A percentile compares a stretch with the other conserved stretches of the same genome.
These are phyloP conservation scores for Gymnogyps californianus DNA, from an alignment of 2,113 vertebrate genomes.

Conservation along the genomic window DNA sequence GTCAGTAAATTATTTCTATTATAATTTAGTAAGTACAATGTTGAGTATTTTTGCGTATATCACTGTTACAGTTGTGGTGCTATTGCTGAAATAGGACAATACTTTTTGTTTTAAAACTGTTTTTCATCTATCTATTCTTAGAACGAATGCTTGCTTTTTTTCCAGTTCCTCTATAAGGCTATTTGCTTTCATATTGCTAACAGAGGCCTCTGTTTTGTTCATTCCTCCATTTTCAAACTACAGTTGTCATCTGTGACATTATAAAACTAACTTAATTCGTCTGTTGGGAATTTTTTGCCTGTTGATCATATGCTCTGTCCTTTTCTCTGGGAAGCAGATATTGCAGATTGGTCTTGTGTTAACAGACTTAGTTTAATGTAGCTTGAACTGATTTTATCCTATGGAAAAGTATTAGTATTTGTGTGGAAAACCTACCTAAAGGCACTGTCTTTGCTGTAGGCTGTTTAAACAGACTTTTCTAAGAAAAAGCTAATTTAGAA, in stretches of 20 bases:
- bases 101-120: neutral
- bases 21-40: neutral
- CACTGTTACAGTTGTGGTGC: neutral
- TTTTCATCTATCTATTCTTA: neutral
- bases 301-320: neutral
- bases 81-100: neutral
- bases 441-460: neutral
- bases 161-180: neutral
- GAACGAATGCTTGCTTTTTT: neutral
- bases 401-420: neutral
- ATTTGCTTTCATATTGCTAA: neutral
- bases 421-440: neutral
- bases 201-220: neutral
- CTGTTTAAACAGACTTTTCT: neutral
- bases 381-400: neutral
- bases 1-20: neutral
- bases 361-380: neutral
- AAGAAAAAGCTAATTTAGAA: neutral
- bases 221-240: neutral
- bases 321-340: neutral
- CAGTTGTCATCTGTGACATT: neutral
- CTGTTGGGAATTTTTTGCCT: neutral
- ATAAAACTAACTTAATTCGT: neutral
- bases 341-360: neutral
- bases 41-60: neutral